These are phyloP conservation scores for Parazoanthus darwini DNA, from an alignment of 92 coral and sea anemone species.

Conservation along the genomic window DNA sequence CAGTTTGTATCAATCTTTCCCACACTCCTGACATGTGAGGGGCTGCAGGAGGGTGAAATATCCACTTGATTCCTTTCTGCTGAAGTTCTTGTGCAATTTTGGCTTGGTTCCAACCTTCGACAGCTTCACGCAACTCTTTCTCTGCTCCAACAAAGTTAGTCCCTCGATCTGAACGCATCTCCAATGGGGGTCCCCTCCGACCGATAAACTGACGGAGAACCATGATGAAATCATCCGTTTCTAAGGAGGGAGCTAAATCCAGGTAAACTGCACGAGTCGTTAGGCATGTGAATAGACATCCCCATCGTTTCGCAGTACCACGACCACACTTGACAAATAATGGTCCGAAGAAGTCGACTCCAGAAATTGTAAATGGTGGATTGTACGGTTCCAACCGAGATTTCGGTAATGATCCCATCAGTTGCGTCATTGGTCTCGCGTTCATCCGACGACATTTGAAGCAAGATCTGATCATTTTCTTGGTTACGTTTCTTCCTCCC, in stretches of 20 bases:
- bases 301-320: constrained; percentile 63
- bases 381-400: constrained; percentile 57
- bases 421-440: constrained; percentile 56
- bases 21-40: constrained; percentile 65
- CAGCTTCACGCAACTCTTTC: constrained; percentile 55
- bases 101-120: constrained; percentile 42
- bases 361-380: constrained; percentile 69
- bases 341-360: constrained; percentile 60
- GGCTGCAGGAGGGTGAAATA: constrained; percentile 61
- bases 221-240: constrained; percentile 63
- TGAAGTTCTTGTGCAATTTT: constrained; percentile 45
- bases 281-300: constrained; percentile 20
- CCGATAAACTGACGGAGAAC: constrained; percentile 61
- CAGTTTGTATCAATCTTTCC: constrained; percentile 39
- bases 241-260: constrained; percentile 59
- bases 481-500: constrained; percentile 52
- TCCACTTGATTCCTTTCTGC: constrained; percentile 58
- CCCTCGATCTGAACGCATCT: constrained; percentile 61
- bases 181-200: constrained; percentile 60
- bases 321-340: constrained; percentile 67
- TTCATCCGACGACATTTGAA: constrained; percentile 64
- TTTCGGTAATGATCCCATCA: constrained; percentile 63
- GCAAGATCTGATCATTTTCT: constrained; percentile 59
- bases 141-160: constrained; percentile 70
- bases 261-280: constrained; percentile 49